Evolutionary conservation across 1,140 invertebrate genomes (phyloP), one percentile per base, ranked within the genome.

Genomic region (Pseudachorutes palmiensis): DNA sequence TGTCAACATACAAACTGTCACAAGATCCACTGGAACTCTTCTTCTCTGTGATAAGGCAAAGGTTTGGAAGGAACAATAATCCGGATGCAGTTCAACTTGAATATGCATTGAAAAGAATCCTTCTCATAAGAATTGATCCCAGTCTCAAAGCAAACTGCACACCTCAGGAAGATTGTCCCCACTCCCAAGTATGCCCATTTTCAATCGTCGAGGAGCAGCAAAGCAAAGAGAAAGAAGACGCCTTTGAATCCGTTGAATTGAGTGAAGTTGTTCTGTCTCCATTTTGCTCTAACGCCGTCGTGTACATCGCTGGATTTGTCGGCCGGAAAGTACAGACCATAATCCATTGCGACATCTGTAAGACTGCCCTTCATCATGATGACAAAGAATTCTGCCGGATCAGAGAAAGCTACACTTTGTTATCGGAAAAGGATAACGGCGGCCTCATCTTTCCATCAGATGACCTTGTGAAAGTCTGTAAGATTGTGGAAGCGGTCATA

Each of bases 251-350:
- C 36, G 5, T 41, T 19, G 5, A 49, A 16, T 26, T 28, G 22
- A 31, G 24, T 31, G n/a, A 30, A 66, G 57, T 73, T 75, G 58
- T 74, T 72, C 14, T 76, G 76, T 45, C 78, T 77, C 66, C 33
- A 75, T 30, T 76, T 75, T 2, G 72, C 78, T 29, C 65, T 75
- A 58, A 75, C 76, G 36, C 68, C 59, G 68, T 68, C 74, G 22
- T 24, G 69, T 66, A 74, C 68, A 66, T 67, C 75, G 57, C 60
- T 55, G 57, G 30, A 19, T 41, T 64, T 79, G 57, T 78, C 71
- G 70, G 45, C 28, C n/a, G 33, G 19, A 29, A 3, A 14, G 29
- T 60, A 19, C 5, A 19, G 9, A 60, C 22, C 45, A 41, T 45
- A 24, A 5, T 36, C 28, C 19, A 45, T 26, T 60, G 26, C 26